Evolutionary conservation across 2,797 vertebrate genomes (phyloP), one percentile per base, ranked within the genome.

Genomic region (Gymnocypris eckloni): DNA sequence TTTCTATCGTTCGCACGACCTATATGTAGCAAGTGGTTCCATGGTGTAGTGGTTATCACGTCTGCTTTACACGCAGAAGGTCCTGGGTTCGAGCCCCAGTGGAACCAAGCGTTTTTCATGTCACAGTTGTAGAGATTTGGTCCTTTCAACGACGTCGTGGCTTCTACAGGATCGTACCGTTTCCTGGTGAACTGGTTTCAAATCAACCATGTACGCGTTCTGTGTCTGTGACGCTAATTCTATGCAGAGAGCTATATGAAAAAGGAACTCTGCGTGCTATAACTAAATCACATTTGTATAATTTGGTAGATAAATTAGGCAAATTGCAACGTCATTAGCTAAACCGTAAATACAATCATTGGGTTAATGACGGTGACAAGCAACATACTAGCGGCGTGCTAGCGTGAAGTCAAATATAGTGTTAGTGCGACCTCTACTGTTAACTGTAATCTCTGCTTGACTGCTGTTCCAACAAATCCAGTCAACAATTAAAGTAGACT

Each of bases 41-140:
- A 92, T 91, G 90, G 90, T 91, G 92, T 91, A 90, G 90, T 61
- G 92, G 91, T 92, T 91, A 91, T 92, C 91, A 91, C 89, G 90
- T 91, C 91, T 92, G 90, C 92, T 91, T 92, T 91, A 91, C 90
- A 91, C 86, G 88, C 90, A 90, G 89, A 90, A 90, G 86, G 88
- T 90, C 86, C 89, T 91, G 90, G 91, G 89, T 91, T 90, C 86
- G 84, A 91, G 82, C 86, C 89, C 90, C 89, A 88, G 89, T 90
- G 90, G 88, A 90, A 48, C 78, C 41, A 48, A 25, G 28, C 0
- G 20, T 83, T 83, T 83, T 83, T n/a, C 39, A 6, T 10, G 33
- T 20, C 2, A 22, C 2, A 12, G 33, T 7, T 25, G 33, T 22
- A 50, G 18, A 16, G 25, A 10, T 61, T 11, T 15, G 18, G 37